Percentiles rank a stretch among this genome's conserved stretches.
Evolutionary conservation across 2,113 vertebrate genomes (phyloP).

Genomic region (Agapornis roseicollis): DNA sequence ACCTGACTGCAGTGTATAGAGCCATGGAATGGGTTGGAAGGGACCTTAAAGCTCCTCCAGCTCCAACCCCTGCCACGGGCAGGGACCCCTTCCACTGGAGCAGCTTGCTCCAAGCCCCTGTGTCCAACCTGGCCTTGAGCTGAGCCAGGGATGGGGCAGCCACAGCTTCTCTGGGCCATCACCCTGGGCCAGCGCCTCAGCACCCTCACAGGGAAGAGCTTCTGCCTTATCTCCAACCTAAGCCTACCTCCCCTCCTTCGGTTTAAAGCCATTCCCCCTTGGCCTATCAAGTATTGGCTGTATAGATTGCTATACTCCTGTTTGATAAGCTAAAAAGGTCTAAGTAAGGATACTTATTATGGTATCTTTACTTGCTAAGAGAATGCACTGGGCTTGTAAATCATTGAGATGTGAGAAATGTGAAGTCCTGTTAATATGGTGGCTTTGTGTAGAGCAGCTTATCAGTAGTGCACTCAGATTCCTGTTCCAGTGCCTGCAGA

Average conservation of each 20-base stretch:
- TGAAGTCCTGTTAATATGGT: background rate
- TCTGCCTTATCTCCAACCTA: background rate
- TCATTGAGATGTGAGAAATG: background rate
- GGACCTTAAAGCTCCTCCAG: background rate
- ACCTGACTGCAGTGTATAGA: background rate
- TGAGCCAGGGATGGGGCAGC: background rate
- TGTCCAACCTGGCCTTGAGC: no score
- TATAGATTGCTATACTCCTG: background rate
- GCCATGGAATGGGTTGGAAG: background rate
- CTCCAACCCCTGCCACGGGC: background rate
- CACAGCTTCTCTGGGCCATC: background rate
- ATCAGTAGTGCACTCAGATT: background rate
- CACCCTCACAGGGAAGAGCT: background rate
- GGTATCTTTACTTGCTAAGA: background rate
- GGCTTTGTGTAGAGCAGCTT: constrained; percentile 13
- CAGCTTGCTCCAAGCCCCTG: background rate
- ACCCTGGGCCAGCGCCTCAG: background rate
- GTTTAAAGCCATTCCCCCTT: background rate
- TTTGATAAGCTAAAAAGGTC: background rate
- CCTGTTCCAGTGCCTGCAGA: background rate
- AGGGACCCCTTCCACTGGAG: background rate
- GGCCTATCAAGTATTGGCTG: background rate
- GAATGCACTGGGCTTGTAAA: background rate
- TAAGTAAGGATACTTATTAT: background rate
- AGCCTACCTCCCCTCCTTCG: background rate